Percentiles rank a stretch among this genome's conserved stretches.
Conservation (phyloP, 2,888 invertebrate genomes). For the Orgyia antiqua region DNA sequence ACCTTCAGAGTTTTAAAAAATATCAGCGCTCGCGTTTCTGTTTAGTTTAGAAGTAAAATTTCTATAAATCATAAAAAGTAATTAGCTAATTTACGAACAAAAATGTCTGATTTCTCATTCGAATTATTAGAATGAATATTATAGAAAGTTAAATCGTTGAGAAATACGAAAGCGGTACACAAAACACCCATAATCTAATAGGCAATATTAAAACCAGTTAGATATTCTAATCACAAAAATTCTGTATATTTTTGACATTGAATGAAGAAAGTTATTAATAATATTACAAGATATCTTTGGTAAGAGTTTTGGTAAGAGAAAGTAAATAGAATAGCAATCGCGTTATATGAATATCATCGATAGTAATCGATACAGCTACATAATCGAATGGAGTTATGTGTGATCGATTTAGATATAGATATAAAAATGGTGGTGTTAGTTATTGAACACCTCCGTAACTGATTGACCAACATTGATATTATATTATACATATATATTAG, state of each 20-base stretch:
- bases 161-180: conserved; percentile 4
- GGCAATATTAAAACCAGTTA: conserved; percentile 8
- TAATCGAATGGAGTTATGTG: too few relatives aligned
- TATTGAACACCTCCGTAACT: too few relatives aligned
- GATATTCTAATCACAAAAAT: conserved; percentile 7
- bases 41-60: background rate
- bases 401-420: too few relatives aligned
- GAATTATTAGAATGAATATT: conserved; percentile 3
- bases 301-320: conserved; percentile 5
- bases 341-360: too few relatives aligned
- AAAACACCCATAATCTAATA: conserved; percentile 3
- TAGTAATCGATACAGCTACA: too few relatives aligned
- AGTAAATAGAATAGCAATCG: too few relatives aligned
- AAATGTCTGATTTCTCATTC: conserved; percentile 10
- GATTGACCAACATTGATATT: too few relatives aligned
- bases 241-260: conserved; percentile 4
- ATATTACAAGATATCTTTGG: background rate
- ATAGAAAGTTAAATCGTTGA: conserved; percentile 15
- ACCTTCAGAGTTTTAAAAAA: too few relatives aligned
- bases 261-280: conserved; percentile 11
- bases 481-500: too few relatives aligned
- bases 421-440: too few relatives aligned
- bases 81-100: background rate
- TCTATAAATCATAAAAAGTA: background rate
- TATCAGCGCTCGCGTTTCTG: too few relatives aligned